Conservation (phyloP, 2,888 invertebrate species). For the Drosophila nr. perissopoda region DNA sequence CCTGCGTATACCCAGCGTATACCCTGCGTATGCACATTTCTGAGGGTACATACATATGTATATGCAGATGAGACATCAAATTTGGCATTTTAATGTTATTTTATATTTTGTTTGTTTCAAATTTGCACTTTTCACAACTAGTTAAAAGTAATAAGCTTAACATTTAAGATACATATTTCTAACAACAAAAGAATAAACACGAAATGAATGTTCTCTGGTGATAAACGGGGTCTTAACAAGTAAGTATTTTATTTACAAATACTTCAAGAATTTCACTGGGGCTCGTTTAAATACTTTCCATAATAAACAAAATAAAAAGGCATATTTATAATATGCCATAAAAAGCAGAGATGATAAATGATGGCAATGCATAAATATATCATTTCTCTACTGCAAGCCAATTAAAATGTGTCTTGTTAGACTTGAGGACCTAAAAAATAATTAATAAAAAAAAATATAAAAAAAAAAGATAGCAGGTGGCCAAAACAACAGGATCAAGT, state of each 20-base stretch:
- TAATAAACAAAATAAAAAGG: slow-evolving; percentile 18
- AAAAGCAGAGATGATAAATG: neutral
- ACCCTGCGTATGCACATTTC: neutral
- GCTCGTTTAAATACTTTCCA: slow-evolving; percentile 12
- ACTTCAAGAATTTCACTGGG: neutral
- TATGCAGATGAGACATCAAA: neutral
- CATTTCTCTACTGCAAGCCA: neutral
- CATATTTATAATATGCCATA: slow-evolving; percentile 14
- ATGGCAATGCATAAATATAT: neutral
- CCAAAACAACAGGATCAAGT: neutral
- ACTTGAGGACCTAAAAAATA: neutral
- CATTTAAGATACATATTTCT: neutral
- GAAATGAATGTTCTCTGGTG: neutral
- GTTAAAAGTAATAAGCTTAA: neutral
- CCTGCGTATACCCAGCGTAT: no score
- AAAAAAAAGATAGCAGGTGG: neutral
- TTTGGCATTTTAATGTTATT: neutral
- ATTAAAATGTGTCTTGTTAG: neutral
- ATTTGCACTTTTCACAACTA: neutral
- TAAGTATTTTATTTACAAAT: slow-evolving; percentile 18
- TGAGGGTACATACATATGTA: no score
- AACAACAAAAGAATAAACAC: neutral
- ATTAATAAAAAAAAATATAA: neutral
- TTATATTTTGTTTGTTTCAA: neutral
- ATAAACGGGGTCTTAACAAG: neutral